Evolutionary conservation across 2,113 vertebrate species (phyloP).

Genomic region (Syngnathus typhle): DNA sequence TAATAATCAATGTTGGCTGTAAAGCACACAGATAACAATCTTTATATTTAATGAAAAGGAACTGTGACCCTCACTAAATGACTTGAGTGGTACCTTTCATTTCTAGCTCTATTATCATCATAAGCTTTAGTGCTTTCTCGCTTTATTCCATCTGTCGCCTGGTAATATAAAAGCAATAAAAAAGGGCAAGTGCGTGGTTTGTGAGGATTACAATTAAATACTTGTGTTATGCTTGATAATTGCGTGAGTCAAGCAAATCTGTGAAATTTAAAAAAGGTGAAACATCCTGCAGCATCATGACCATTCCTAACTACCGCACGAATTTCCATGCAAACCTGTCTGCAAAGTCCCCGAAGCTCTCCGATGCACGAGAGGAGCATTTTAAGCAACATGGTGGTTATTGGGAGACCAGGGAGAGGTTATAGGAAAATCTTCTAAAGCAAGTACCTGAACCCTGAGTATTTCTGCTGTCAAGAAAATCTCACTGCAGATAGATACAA

Average conservation of each 20-base stretch:
- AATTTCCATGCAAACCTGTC: not conserved
- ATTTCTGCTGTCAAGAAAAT: conserved; percentile 12
- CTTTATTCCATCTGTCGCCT: not conserved
- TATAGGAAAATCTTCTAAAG: conserved; percentile 32
- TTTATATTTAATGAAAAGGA: not conserved
- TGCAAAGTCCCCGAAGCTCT: conserved; percentile 6
- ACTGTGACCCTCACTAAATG: conserved; percentile 17
- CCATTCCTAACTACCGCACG: conserved; percentile 4
- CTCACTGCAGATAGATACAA: not conserved
- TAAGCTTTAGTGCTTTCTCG: not conserved
- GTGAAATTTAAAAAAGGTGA: not conserved
- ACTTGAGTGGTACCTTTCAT: conserved; percentile 18
- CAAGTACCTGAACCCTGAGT: conserved; percentile 7
- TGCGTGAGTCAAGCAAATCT: not conserved
- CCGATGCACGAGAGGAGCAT: conserved; percentile 17
- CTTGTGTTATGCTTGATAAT: conserved; percentile 2
- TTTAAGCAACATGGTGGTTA: conserved; percentile 13
- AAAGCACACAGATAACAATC: too few relatives aligned
- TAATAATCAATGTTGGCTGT: not conserved
- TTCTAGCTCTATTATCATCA: not conserved
- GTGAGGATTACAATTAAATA: not conserved
- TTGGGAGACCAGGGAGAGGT: not conserved
- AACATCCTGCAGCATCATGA: conserved; percentile 1
- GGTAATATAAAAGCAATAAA: not conserved
- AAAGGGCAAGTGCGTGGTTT: not conserved